phyloP scores from a whole-genome alignment of 2,888 invertebrate species.

The Mythimna pallens region DNA sequence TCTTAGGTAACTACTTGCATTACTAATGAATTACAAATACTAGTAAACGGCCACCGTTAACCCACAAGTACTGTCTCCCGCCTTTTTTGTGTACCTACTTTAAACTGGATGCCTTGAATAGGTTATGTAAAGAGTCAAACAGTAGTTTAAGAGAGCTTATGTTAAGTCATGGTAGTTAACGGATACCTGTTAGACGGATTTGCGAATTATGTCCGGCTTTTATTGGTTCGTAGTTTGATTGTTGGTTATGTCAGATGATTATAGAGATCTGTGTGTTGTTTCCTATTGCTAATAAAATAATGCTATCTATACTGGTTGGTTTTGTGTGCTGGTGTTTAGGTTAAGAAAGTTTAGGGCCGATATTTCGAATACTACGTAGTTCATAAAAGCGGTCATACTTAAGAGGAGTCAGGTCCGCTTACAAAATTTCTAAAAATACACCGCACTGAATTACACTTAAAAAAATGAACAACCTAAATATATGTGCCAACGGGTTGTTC shows the following conservation, averaged over 20 bases:
- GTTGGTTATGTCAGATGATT: conserved; percentile 27
- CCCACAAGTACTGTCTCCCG: conserved; percentile 36
- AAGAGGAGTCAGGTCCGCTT: too few relatives aligned
- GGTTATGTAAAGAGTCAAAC: conserved; percentile 37
- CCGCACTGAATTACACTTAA: too few relatives aligned
- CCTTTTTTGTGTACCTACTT: conserved; percentile 54
- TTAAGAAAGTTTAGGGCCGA: too few relatives aligned
- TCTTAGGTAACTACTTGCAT: background rate
- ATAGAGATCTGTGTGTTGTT: background rate
- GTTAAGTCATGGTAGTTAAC: conserved; percentile 8
- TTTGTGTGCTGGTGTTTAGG: too few relatives aligned
- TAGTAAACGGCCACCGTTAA: conserved; percentile 8
- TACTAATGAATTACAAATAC: conserved; percentile 35
- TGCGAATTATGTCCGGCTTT: conserved; percentile 1
- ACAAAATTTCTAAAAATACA: too few relatives aligned
- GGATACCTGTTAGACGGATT: conserved; percentile 1
- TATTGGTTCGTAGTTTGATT: conserved; percentile 11
- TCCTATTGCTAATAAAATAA: background rate
- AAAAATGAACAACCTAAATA: too few relatives aligned
- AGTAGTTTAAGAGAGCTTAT: conserved; percentile 9
- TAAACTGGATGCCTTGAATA: conserved; percentile 36
- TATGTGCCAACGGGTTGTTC: too few relatives aligned
- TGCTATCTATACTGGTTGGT: too few relatives aligned
- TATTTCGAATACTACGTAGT: too few relatives aligned
- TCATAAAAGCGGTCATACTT: too few relatives aligned